Conservation (phyloP, 2,888 invertebrate species). For the Epinotia demarniana region DNA sequence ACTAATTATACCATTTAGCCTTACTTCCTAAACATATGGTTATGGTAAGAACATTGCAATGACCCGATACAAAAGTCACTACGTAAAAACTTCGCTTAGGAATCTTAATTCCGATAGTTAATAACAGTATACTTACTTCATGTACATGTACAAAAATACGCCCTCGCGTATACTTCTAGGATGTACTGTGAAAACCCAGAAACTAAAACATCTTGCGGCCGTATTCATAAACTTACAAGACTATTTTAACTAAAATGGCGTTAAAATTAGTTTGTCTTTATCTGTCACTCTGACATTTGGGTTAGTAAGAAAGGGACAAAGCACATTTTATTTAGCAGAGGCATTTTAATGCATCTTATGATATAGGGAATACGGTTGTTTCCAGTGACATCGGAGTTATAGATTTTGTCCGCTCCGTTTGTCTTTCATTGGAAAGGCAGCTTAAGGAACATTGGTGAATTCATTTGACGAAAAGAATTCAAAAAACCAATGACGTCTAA, state of each 20-base stretch:
- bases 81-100: slow-evolving; percentile 15
- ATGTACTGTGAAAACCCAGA: slow-evolving; percentile 38
- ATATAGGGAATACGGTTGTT: neutral
- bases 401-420: neutral
- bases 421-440: neutral
- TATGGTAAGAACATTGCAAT: slow-evolving; percentile 30
- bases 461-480: neutral
- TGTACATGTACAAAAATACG: slow-evolving; percentile 40
- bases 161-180: slow-evolving; percentile 13
- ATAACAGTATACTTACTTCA: slow-evolving; percentile 6
- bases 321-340: too few species aligned
- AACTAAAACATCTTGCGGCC: neutral
- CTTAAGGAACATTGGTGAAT: neutral
- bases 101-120: neutral
- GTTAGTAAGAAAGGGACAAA: too few species aligned
- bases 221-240: too few species aligned
- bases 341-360: neutral
- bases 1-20: slow-evolving; percentile 42
- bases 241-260: too few species aligned
- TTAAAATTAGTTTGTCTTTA: too few species aligned
- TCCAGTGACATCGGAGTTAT: neutral
- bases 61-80: slow-evolving; percentile 19
- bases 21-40: slow-evolving; percentile 9
- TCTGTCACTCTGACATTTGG: too few species aligned
- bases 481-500: neutral